Percentiles rank a stretch among this genome's conserved stretches.
Conservation (phyloP, 2,797 vertebrate genomes). For the Brotogeris chrysoptera region DNA sequence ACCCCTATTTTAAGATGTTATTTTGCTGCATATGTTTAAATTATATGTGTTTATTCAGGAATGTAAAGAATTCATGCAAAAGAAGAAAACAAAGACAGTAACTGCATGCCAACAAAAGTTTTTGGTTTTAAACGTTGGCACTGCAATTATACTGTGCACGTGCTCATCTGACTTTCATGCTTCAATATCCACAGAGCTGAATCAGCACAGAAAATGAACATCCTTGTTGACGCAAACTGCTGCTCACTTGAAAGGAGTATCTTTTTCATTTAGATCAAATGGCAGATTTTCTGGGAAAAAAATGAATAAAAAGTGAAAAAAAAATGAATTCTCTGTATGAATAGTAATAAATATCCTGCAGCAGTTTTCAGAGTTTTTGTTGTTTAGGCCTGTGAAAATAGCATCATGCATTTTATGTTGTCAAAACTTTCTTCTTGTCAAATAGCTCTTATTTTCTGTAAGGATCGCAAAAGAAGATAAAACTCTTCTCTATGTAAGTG, state of each 20-base stretch:
- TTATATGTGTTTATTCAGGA: background rate
- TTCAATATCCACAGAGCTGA: background rate
- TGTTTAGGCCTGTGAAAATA: background rate
- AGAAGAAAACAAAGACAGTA: background rate
- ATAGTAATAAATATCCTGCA: background rate
- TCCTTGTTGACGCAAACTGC: constrained; percentile 2
- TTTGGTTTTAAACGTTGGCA: background rate
- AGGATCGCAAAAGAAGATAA: background rate
- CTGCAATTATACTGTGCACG: background rate
- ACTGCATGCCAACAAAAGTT: background rate
- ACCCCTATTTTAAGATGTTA: background rate
- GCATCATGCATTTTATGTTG: background rate
- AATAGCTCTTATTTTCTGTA: background rate
- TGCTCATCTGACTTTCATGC: background rate
- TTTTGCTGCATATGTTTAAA: background rate
- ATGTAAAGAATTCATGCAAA: background rate
- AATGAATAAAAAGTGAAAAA: background rate
- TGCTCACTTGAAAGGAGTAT: background rate
- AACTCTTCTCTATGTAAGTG: background rate
- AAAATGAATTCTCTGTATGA: background rate
- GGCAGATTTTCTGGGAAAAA: background rate
- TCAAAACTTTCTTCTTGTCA: background rate
- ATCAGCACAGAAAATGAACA: constrained; percentile 12
- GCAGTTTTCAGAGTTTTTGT: background rate
- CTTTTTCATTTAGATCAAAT: constrained; percentile 14